Evolutionary conservation across 2,888 invertebrate species (phyloP).

Genomic region (Ormyrus thymus): DNA sequence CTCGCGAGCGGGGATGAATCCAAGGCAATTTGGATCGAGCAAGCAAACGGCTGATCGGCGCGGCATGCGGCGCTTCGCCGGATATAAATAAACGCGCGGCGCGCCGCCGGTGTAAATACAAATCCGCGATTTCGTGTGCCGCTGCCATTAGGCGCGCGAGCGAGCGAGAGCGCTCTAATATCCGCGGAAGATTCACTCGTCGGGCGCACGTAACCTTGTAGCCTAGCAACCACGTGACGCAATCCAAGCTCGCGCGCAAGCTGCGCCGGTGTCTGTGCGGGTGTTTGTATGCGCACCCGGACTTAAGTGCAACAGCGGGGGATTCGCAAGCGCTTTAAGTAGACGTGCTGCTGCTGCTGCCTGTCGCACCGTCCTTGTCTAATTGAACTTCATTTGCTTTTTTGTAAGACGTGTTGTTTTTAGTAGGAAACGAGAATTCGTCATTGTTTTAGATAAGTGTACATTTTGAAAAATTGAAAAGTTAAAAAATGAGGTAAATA

Average conservation of each 20-base stretch:
- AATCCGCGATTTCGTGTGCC: background rate
- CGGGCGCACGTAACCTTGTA: conserved; percentile 32
- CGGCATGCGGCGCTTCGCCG: background rate
- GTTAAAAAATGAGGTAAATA: too few relatives aligned
- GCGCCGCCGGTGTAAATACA: background rate
- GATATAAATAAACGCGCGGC: conserved; percentile 28
- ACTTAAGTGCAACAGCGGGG: background rate
- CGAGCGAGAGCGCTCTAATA: conserved; percentile 2
- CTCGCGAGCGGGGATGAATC: background rate
- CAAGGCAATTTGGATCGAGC: conserved; percentile 24
- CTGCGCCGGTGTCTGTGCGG: background rate
- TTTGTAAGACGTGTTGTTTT: too few relatives aligned
- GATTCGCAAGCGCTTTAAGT: too few relatives aligned
- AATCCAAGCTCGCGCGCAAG: background rate
- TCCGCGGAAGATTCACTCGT: conserved; percentile 15
- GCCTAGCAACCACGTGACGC: conserved; percentile 40
- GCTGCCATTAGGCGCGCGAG: background rate
- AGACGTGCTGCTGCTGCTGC: too few relatives aligned
- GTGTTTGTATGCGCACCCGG: background rate
- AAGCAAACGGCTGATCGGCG: background rate
- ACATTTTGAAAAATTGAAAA: too few relatives aligned
- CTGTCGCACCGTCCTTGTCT: too few relatives aligned
- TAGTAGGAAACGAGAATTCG: too few relatives aligned
- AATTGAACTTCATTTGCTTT: too few relatives aligned
- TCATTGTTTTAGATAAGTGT: too few relatives aligned